Percentiles rank a stretch among this genome's conserved stretches.
Evolutionary conservation across 2,888 invertebrate species (phyloP).

Genomic region (Galerucella pusilla): DNA sequence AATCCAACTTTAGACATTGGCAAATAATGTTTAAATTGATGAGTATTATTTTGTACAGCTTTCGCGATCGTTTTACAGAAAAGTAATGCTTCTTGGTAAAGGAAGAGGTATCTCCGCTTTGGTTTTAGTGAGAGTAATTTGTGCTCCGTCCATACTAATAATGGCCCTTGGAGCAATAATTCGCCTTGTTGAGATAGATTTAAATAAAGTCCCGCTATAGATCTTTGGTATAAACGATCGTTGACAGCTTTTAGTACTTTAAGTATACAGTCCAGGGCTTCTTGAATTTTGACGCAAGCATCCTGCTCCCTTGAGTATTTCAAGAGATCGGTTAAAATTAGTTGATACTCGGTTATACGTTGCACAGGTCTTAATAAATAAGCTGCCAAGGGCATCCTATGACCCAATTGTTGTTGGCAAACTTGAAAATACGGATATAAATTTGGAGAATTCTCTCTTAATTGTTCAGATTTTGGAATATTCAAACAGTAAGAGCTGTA

Average conservation of each 20-base stretch:
- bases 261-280: constrained; percentile 95
- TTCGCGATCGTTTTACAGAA: constrained; percentile 88
- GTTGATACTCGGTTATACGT: constrained; percentile 93
- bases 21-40: constrained; percentile 89
- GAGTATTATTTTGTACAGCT: constrained; percentile 83
- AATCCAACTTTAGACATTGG: constrained; percentile 96
- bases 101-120: constrained; percentile 91
- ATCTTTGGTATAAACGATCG: constrained; percentile 98
- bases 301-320: constrained; percentile 87
- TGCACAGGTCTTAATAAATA: constrained; percentile 95
- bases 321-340: constrained; percentile 86
- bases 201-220: constrained; percentile 93
- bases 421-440: constrained; percentile 86
- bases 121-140: constrained; percentile 90
- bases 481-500: constrained; percentile 98
- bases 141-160: constrained; percentile 90
- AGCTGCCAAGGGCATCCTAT: constrained; percentile 94
- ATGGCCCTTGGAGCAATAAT: constrained; percentile 91
- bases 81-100: constrained; percentile 94
- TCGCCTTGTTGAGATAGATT: constrained; percentile 91
- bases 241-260: constrained; percentile 96
- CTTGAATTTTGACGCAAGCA: constrained; percentile 85
- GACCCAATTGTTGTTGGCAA: constrained; percentile 91
- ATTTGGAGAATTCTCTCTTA: constrained; percentile 86
- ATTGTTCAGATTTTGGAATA: constrained; percentile 90